phyloP scores from a whole-genome alignment of 2,797 vertebrate genomes.

The Pipistrellus pygmaeus region DNA sequence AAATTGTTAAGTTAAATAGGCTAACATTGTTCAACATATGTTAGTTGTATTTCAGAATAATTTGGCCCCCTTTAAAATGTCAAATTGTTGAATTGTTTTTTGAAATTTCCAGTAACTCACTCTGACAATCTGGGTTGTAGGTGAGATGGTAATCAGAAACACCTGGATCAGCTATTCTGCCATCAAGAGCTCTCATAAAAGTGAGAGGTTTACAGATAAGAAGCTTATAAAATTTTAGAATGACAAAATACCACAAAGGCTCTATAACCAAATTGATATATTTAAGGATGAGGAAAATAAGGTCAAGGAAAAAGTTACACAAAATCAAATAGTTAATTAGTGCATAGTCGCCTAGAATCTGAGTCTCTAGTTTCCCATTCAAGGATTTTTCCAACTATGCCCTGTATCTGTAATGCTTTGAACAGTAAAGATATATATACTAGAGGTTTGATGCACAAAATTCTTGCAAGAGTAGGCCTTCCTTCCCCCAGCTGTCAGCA shows the following conservation, averaged over 20 bases:
- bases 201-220: not conserved
- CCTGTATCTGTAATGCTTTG: not conserved
- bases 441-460: too few relatives aligned
- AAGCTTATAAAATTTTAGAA: not conserved
- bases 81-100: slow-evolving; percentile 51
- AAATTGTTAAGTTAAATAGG: slow-evolving; percentile 59
- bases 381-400: not conserved
- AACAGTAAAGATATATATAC: too few relatives aligned
- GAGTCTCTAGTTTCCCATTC: not conserved
- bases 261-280: not conserved
- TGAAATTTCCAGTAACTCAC: slow-evolving; percentile 57
- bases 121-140: slow-evolving; percentile 60
- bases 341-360: not conserved
- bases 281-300: not conserved
- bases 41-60: slow-evolving; percentile 73
- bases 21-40: slow-evolving; percentile 66
- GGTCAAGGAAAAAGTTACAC: not conserved
- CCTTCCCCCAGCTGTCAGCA: too few relatives aligned
- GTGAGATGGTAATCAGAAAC: slow-evolving; percentile 56
- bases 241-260: not conserved
- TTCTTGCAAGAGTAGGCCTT: too few relatives aligned
- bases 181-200: slow-evolving; percentile 30
- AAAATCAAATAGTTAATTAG: not conserved
- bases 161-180: slow-evolving; percentile 21
- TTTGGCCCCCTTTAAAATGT: slow-evolving; percentile 64